Evolutionary conservation across 2,113 vertebrate species (phyloP).

Genomic region (Thinocorus orbignyianus): DNA sequence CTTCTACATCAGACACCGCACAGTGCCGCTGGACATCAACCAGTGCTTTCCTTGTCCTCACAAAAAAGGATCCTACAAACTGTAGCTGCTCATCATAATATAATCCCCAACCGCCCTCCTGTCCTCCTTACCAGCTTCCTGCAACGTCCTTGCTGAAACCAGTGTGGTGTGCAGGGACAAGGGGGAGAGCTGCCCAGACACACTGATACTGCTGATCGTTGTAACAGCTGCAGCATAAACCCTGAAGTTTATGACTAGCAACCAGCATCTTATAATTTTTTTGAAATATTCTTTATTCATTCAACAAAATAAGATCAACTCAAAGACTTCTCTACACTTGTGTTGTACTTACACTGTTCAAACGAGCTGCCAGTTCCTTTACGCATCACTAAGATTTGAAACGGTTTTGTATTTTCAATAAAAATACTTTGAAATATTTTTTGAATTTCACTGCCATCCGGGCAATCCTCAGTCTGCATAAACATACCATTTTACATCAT

Average conservation of each 20-base stretch:
- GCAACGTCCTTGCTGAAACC: background rate
- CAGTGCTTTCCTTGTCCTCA: background rate
- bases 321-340: background rate
- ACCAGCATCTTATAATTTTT: background rate
- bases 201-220: background rate
- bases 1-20: background rate
- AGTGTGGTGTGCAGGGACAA: background rate
- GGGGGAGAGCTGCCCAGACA: background rate
- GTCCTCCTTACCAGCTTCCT: background rate
- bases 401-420: background rate
- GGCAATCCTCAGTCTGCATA: background rate
- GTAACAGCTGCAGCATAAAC: background rate
- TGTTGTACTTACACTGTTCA: background rate
- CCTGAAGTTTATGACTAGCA: background rate
- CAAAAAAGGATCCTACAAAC: background rate
- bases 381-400: background rate
- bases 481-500: background rate
- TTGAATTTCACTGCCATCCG: background rate
- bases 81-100: background rate
- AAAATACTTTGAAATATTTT: too few species aligned
- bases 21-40: background rate
- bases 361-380: background rate
- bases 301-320: background rate
- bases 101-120: background rate
- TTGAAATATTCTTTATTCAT: background rate